Evolutionary conservation across 2,797 vertebrate species (phyloP), one percentile per base, ranked within the genome.

Genomic region (Amazona ochrocephala): DNA sequence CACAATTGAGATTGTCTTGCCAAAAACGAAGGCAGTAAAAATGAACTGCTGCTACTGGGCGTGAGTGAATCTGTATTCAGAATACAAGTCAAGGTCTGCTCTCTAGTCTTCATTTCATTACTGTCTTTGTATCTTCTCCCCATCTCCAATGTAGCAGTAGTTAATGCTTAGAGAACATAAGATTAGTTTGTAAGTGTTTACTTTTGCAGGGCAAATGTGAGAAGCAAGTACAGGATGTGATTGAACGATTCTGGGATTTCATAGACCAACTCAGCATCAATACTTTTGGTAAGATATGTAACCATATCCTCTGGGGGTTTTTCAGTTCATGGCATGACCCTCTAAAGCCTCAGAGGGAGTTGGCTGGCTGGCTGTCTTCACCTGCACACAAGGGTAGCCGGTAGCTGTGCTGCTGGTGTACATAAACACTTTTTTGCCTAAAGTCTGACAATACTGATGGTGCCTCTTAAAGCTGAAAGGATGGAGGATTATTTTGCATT

Each of bases 241-340:
- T 99, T 4, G 99, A 99, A 95, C 98, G 99, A 68, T 97, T 99
- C 79, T 99, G 99, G 99, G 99, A 99, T 95, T 99, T 99, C 93
- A 99, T 99, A 32, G 99, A 99, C 97, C 98, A 99, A 81, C 98
- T 99, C 89, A 98, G 99, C 97, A 99, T 99, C 93, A 99, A 99
- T 92, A 99, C 99, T 37, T 99, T 99, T 45, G 98, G 99, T 99
- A 97, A 98, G 97, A 87, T 39, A 21, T 1, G 8, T 53, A 87
- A 58, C 37, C 19, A 4, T 30, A 16, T 34, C 50, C 30, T 62
- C 13, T 13, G 19, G 62, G n/a, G 42, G 37, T 8, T 13, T n/a
- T 60, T 61, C 8, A 81, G 51, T 65, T 87, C 22, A 8, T 77
- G 14, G 19, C 5, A 2, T 19, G 30, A 89, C 62, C 13, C 18